Conservation (phyloP, 2,888 invertebrate genomes). For the Drosophila macrothrix region DNA sequence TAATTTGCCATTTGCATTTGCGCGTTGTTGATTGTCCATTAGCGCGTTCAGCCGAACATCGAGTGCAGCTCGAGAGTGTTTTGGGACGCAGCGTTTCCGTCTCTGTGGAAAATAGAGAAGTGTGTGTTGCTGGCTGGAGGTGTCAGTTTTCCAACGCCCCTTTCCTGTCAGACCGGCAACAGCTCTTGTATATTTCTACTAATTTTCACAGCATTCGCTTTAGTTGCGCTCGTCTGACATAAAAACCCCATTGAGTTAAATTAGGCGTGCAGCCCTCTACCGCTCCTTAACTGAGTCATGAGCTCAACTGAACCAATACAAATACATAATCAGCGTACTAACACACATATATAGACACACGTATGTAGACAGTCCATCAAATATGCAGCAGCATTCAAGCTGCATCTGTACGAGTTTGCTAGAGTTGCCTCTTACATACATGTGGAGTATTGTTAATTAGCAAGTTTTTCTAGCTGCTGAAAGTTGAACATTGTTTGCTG, state of each 20-base stretch:
- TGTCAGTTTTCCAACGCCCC: conserved; percentile 59
- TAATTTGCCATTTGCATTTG: conserved; percentile 65
- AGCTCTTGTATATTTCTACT: conserved; percentile 21
- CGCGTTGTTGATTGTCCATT: conserved; percentile 70
- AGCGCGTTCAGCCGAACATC: conserved; percentile 50
- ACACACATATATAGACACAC: background rate
- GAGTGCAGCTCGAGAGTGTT: conserved; percentile 45
- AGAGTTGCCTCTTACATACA: conserved; percentile 24
- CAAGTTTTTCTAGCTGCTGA: conserved; percentile 51
- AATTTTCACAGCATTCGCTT: conserved; percentile 20
- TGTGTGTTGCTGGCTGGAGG: conserved; percentile 39
- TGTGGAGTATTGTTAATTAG: conserved; percentile 52
- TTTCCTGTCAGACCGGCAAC: conserved; percentile 31
- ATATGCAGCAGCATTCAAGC: conserved; percentile 21
- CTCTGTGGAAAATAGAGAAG: conserved; percentile 2
- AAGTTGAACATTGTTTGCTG: conserved; percentile 59
- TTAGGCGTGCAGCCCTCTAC: conserved; percentile 58
- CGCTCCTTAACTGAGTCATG: conserved; percentile 51
- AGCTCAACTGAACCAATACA: conserved; percentile 39
- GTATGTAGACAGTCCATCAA: conserved; percentile 3
- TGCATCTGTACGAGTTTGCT: conserved; percentile 19
- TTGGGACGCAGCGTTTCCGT: conserved; percentile 14
- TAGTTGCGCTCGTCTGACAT: conserved; percentile 49
- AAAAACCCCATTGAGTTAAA: conserved; percentile 65
- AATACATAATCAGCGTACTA: conserved; percentile 43